These are phyloP conservation scores for Sebastes wilsoni DNA, from an alignment of 2,797 vertebrate genomes.

Conservation along the genomic window DNA sequence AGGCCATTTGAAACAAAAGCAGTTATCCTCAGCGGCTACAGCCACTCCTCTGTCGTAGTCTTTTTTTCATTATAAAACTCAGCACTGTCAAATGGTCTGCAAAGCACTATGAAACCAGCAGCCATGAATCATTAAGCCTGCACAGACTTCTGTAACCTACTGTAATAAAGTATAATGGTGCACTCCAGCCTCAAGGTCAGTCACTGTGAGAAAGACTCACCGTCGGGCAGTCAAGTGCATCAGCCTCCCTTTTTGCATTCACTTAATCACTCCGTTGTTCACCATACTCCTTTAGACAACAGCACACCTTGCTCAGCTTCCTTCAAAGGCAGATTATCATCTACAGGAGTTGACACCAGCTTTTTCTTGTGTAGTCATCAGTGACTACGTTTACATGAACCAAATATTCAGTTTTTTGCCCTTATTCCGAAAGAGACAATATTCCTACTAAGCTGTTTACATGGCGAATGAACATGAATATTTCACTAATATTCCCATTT, in stretches of 20 bases:
- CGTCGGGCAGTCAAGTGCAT: constrained; percentile 36
- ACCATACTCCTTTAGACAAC: background rate
- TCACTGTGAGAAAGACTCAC: constrained; percentile 19
- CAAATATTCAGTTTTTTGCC: no score
- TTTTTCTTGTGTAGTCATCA: background rate
- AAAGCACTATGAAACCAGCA: constrained; percentile 67
- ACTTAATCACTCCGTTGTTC: constrained; percentile 34
- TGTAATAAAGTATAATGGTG: constrained; percentile 71
- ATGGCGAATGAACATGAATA: no score
- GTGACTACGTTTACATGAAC: no score
- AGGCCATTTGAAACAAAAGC: constrained; percentile 49
- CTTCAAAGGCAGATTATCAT: constrained; percentile 33
- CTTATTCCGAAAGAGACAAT: background rate
- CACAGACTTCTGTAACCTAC: constrained; percentile 55
- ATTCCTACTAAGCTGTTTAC: no score
- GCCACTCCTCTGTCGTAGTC: constrained; percentile 20
- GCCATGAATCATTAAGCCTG: constrained; percentile 75
- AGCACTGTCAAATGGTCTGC: constrained; percentile 70
- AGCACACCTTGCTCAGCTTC: constrained; percentile 11
- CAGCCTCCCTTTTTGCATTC: constrained; percentile 35
- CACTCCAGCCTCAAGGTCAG: constrained; percentile 74
- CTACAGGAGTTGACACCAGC: background rate
- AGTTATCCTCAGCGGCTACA: constrained; percentile 6
- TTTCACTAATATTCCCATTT: no score
- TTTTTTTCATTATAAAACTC: constrained; percentile 49